Conservation (phyloP, 2,797 vertebrate species). For the Propithecus deckenii region DNA sequence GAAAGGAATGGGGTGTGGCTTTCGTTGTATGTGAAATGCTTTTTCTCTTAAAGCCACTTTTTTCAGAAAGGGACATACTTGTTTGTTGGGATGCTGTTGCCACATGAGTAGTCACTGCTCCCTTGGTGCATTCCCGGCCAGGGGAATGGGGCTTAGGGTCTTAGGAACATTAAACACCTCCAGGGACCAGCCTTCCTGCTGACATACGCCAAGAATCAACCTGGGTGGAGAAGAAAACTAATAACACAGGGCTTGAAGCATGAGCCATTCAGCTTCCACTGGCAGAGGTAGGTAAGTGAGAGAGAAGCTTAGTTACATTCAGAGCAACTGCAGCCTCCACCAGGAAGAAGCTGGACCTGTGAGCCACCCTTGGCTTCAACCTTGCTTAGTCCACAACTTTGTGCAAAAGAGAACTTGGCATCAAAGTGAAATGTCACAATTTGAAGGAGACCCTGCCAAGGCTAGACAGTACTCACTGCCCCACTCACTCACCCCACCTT, state of each 20-base stretch:
- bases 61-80: background rate
- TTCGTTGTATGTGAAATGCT: background rate
- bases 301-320: background rate
- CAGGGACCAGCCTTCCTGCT: background rate
- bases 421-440: background rate
- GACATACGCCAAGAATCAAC: background rate
- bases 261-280: background rate
- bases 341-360: background rate
- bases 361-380: background rate
- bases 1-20: background rate
- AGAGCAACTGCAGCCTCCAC: background rate
- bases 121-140: background rate
- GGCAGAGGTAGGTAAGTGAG: background rate
- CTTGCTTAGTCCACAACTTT: background rate
- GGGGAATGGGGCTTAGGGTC: background rate
- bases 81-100: background rate
- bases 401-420: background rate
- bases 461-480: rapidly evolving
- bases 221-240: background rate
- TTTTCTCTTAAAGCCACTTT: background rate
- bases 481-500: background rate
- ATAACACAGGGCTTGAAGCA: background rate
- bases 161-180: background rate
- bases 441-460: background rate
- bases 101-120: background rate